These are phyloP conservation scores for Tragelaphus strepsiceros DNA, from an alignment of 2,113 vertebrate genomes.

Conservation along the genomic window DNA sequence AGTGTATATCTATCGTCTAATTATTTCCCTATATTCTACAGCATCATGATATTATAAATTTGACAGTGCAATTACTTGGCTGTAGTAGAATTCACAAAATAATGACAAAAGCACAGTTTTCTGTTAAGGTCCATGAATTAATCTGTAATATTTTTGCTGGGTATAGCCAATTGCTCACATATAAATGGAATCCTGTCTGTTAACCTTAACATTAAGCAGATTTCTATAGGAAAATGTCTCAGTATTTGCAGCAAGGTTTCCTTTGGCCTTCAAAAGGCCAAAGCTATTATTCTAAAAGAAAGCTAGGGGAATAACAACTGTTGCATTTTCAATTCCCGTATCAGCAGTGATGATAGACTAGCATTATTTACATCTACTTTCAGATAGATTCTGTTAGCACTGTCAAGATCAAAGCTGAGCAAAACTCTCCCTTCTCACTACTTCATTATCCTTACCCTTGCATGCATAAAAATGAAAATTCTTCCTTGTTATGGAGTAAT, in stretches of 20 bases:
- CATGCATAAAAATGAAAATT: conserved; percentile 74
- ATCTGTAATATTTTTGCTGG: background rate
- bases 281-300: conserved; percentile 10
- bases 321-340: conserved; percentile 65
- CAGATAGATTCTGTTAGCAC: conserved; percentile 48
- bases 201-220: background rate
- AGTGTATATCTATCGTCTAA: background rate
- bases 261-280: conserved; percentile 9
- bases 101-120: background rate
- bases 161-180: background rate
- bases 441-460: conserved; percentile 64
- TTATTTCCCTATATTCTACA: background rate
- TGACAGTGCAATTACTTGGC: background rate
- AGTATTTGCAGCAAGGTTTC: background rate
- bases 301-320: conserved; percentile 38
- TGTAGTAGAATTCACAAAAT: background rate
- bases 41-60: background rate
- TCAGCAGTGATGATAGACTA: conserved; percentile 51
- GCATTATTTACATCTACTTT: conserved; percentile 66
- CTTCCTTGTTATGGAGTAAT: conserved; percentile 62
- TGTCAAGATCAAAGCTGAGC: conserved; percentile 71
- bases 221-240: background rate
- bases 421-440: conserved; percentile 59
- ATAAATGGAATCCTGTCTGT: background rate
- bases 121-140: background rate